phyloP scores from a whole-genome alignment of 2,888 invertebrate genomes.

The Drosophila subsilvestris region DNA sequence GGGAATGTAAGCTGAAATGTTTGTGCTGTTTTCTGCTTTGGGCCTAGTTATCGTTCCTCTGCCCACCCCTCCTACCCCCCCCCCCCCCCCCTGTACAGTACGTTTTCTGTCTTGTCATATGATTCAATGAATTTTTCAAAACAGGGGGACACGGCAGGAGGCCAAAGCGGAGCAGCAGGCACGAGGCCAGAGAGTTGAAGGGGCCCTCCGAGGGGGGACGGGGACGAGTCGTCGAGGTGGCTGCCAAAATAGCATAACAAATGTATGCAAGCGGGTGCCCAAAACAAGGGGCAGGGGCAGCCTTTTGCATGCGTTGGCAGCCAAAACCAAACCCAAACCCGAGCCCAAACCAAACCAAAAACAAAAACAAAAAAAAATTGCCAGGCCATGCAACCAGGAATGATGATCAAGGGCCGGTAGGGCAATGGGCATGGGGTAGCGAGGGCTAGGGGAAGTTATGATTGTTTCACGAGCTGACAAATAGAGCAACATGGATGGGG shows the following conservation, averaged over 20 bases:
- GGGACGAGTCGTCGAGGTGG: not conserved
- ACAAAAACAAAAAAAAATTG: conserved; percentile 29
- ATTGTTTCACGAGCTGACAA: conserved; percentile 79
- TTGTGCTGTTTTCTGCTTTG: conserved; percentile 27
- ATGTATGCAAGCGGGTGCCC: conserved; percentile 63
- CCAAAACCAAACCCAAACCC: conserved; percentile 18
- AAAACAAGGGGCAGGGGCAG: conserved; percentile 18
- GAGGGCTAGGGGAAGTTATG: conserved; percentile 67
- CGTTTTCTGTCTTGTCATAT: conserved; percentile 48
- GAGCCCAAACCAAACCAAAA: not conserved
- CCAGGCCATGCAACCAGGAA: conserved; percentile 30
- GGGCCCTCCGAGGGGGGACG: conserved; percentile 7
- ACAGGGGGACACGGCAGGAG: conserved; percentile 35
- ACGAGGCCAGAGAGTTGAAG: not conserved
- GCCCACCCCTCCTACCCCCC: not conserved
- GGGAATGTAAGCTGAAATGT: conserved; percentile 53
- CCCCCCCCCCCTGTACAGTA: conserved; percentile 21
- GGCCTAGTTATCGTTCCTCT: conserved; percentile 30
- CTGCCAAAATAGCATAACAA: conserved; percentile 72
- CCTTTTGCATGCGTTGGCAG: conserved; percentile 55
- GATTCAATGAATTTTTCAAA: conserved; percentile 78
- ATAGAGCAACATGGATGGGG: conserved; percentile 67
- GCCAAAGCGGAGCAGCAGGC: too few relatives aligned
- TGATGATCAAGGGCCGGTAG: conserved; percentile 31
- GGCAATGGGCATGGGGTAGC: not conserved